Percentiles rank a stretch among this genome's conserved stretches.
phyloP scores from a whole-genome alignment of 2,113 vertebrate genomes.

The Rhinoderma darwinii region DNA sequence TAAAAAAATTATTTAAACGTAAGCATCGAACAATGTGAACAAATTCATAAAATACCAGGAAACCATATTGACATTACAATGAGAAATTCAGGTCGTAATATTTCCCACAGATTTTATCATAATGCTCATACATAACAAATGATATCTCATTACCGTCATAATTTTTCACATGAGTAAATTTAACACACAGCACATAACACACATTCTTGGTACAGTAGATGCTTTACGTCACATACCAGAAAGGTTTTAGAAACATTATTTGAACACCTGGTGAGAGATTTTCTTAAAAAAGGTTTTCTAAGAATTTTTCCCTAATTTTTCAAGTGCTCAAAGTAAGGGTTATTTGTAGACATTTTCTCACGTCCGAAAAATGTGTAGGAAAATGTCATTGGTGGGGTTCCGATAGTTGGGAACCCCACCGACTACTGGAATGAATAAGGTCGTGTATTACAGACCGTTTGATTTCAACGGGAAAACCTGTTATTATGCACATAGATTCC shows the following conservation, averaged over 20 bases:
- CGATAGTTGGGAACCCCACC: background rate
- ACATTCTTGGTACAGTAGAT: slow-evolving; percentile 26
- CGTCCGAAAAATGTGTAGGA: too few relatives aligned
- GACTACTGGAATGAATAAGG: background rate
- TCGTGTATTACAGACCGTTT: background rate
- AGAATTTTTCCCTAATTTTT: background rate
- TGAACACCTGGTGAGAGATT: slow-evolving; percentile 28
- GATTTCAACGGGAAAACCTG: background rate
- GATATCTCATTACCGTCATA: background rate
- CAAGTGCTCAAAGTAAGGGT: background rate
- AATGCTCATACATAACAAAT: slow-evolving; percentile 3
- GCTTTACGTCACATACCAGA: slow-evolving; percentile 19
- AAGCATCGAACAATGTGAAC: slow-evolving; percentile 5
- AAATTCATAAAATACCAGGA: slow-evolving; percentile 13
- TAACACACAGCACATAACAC: slow-evolving; percentile 28
- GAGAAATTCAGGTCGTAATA: background rate
- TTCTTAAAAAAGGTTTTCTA: background rate
- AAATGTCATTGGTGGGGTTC: background rate
- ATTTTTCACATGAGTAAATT: background rate
- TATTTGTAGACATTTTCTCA: background rate
- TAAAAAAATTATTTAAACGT: background rate
- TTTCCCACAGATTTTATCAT: slow-evolving; percentile 12
- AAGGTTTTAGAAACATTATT: slow-evolving; percentile 29
- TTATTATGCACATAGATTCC: background rate
- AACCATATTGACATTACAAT: slow-evolving; percentile 7